Evolutionary conservation across 2,113 vertebrate species (phyloP).

Genomic region (Oryzias melastigma): DNA sequence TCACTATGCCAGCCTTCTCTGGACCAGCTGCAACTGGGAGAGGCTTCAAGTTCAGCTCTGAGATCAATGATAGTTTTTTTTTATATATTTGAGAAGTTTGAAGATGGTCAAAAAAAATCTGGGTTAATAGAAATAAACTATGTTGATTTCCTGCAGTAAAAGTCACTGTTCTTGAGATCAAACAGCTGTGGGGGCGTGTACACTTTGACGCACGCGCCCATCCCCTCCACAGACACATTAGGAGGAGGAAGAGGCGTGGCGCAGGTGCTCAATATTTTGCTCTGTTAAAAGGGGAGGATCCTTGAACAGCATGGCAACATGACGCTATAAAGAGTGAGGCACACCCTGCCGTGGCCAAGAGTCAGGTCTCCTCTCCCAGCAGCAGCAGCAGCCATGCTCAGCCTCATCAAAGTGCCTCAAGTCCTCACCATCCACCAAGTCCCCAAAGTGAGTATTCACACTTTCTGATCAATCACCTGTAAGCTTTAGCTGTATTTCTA

Average conservation of each 20-base stretch:
- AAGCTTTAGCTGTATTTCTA: too few relatives aligned
- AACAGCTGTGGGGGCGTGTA: slow-evolving; percentile 9
- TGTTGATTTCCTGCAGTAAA: background rate
- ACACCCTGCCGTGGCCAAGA: slow-evolving; percentile 17
- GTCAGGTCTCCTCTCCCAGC: slow-evolving; percentile 12
- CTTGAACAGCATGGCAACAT: slow-evolving; percentile 53
- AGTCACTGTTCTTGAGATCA: background rate
- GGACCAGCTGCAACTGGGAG: slow-evolving; percentile 17
- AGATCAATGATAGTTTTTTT: background rate
- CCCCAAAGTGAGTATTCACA: slow-evolving; percentile 84
- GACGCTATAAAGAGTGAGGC: slow-evolving; percentile 36
- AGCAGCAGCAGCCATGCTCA: slow-evolving; percentile 77
- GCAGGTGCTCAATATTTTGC: slow-evolving; percentile 52
- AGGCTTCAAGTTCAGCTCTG: background rate
- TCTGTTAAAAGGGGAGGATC: slow-evolving; percentile 48
- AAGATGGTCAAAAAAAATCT: background rate
- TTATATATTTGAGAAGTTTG: background rate
- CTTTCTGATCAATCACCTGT: slow-evolving; percentile 5
- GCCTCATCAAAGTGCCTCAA: slow-evolving; percentile 79
- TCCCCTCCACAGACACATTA: slow-evolving; percentile 17
- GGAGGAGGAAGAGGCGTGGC: slow-evolving; percentile 23
- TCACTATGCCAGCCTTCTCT: slow-evolving; percentile 30
- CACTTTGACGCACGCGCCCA: slow-evolving; percentile 24
- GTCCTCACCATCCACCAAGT: slow-evolving; percentile 86
- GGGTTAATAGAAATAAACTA: background rate